Base-by-base conservation (phyloP, 2,888 invertebrate species). In the Ichneumoninae sp. region DNA sequence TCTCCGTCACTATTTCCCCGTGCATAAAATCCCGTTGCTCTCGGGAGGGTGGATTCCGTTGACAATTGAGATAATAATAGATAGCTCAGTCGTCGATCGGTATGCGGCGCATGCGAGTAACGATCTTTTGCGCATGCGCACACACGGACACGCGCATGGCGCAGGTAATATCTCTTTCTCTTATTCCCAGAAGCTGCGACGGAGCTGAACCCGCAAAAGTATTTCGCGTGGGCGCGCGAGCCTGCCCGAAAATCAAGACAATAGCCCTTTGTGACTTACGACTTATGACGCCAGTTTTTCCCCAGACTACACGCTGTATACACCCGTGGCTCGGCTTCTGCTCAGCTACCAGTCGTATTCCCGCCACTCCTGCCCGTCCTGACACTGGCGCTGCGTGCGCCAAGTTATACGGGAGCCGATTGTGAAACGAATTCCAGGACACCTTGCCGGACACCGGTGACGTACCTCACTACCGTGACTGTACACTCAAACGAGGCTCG, bases 221-320 rank as follows among this genome's bases (percentile, higher is more conserved):
- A 86, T 85, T 84, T 83, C 86, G 90, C 91, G 92, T 92, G 90
- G 92, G 92, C 89, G 91, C 71, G 52, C 73, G 50, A 63, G 86
- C 79, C 40, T 47, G 60, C 69, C 70, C 84, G 87, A 90, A 90
- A 89, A 86, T 85, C 75, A 85, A 87, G 88, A 92, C 91, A 92
- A 92, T 92, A 84, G 91, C 89, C 90, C 91, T 91, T 92, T 92
- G 91, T 92, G 89, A 89, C 85, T 89, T 90, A 89, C 88, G 87
- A 88, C 88, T 86, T 81, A 75, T 81, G 85, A 82, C 79, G 65
- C 70, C 50, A 54, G 26, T 78, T 80, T 80, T 52, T 30, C 33
- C 47, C 47, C 60, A 16, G 80, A 65, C 33, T 54, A 26, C 79
- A 22, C 16, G 10, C 8, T 40, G 40, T 19, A n/a, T 44, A 44